Conservation (phyloP, 92 coral and sea anemone species). For the Isaurus tuberculatus region DNA sequence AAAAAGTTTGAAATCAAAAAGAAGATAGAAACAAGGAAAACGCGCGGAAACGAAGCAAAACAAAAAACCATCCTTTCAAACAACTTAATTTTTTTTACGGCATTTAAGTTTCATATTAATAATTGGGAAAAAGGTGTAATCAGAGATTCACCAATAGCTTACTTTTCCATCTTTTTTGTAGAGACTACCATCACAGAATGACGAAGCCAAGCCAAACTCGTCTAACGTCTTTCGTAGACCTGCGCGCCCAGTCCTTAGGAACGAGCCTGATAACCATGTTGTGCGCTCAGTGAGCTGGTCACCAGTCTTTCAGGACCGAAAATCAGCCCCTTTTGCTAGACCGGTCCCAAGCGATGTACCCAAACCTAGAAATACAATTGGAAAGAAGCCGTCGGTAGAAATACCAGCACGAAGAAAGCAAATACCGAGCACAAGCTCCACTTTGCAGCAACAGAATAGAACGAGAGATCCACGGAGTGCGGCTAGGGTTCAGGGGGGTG, state of each 20-base stretch:
- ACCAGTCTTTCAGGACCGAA: conserved; percentile 31
- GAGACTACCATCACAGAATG: conserved; percentile 34
- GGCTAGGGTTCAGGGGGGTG: neutral
- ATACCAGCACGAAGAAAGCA: conserved; percentile 16
- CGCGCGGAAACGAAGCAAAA: too few relatives aligned
- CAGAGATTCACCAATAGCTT: neutral
- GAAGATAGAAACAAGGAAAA: too few relatives aligned
- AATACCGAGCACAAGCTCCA: neutral
- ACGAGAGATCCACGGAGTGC: neutral
- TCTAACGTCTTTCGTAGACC: neutral
- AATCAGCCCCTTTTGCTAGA: neutral
- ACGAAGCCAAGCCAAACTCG: conserved; percentile 4
- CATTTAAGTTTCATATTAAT: neutral
- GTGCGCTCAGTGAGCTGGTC: conserved; percentile 2
- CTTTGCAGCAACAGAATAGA: neutral
- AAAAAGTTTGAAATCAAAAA: too few relatives aligned
- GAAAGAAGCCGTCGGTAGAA: neutral
- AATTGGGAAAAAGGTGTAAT: neutral
- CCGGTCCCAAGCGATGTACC: too few relatives aligned
- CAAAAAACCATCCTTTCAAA: too few relatives aligned
- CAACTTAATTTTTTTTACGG: too few relatives aligned
- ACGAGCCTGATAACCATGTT: neutral
- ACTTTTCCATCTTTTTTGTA: neutral
- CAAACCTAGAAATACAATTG: neutral
- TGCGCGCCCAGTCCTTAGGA: neutral